Base-by-base conservation (phyloP, 35 echinoderm and acorn worm genomes). In the Heliocidaris erythrogramma region DNA sequence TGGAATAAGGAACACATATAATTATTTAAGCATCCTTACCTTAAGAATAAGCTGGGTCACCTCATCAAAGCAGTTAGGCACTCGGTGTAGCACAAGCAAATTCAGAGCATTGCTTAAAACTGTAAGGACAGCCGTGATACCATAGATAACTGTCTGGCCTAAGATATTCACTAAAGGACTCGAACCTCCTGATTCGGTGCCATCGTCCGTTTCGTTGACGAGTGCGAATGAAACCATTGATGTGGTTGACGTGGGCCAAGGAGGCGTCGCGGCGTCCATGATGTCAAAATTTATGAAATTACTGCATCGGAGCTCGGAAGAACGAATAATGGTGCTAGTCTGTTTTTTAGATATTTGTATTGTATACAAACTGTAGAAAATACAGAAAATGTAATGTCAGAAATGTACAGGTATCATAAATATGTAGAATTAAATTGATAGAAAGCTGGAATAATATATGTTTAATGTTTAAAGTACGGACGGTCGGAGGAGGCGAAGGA, bases 21-120 rank as follows among this genome's bases (percentile, higher is more conserved):
- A n/a, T 56, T 56, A 56, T 56, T 86, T 18, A 24, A 30, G 27
- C 2, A 30, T 30, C 5, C 87, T 42, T 42, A 89, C 87, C 87
- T 48, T 89, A 5, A 89, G 87, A n/a, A 48, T 48, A 9, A 89
- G 16, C 24, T 89, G 87, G 11, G 87, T 89, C 9, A 89, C 87
- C 30, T 89, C 87, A 47, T 89, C 87, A 31, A 89, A 89, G 87
- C 87, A 89, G 18, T 89, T 89, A n/a, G 87, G 87, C 13, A 89
- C 87, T 48, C 87, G 87, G 42, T 89, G 18, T 7, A 89, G 87
- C 31, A 89, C 87, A 13, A 48, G 0, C 21, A 89, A n/a, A 89
- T 89, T 89, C 0, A 89, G 87, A 18, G 17, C 87, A 30, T 89
- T 89, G 29, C 31, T 89, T 89, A 89, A 47, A 12, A 89, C 87